Evolutionary conservation across 2,888 invertebrate genomes (phyloP), one percentile per base, ranked within the genome.

Genomic region (Melanostoma mellinum): DNA sequence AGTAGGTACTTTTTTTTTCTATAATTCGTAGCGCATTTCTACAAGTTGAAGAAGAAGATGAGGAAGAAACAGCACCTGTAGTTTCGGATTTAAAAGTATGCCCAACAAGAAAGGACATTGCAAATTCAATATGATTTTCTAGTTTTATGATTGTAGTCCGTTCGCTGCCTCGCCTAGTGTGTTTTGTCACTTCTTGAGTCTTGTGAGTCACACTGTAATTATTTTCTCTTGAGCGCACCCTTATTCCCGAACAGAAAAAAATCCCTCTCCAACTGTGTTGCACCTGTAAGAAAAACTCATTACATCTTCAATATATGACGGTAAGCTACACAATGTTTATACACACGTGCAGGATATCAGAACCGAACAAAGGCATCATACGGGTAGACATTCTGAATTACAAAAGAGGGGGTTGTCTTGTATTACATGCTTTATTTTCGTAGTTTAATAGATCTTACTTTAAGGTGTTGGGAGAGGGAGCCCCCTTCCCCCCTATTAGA

Each of bases 251-350:
- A 32, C 9, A 30, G 9, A 10, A 44, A 36, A 8, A 42, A 55
- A 65, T n/a, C 30, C 20, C 9, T 36, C 50, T n/a, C n/a, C 44
- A 3, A 53, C 61, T 76, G 46, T n/a, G 32, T 69, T 77, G 68
- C 61, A 73, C 82, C 77, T 77, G 69, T 53, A 75, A 53, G 53
- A 46, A 73, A 82, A 78, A 58, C 63, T 73, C 82, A 78, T 77
- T 78, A 58, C 68, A 58, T 60, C 63, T 63, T 77, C 68, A 77
- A 69, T 65, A 35, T 36, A 30, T 50, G 9, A 36, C 3, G 2
- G 1, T 38, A 40, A 33, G 44, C n/a, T 40, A 77, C 63, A 68
- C 46, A 46, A 56, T 65, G 58, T 74, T 52, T 73, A 82, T 53
- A 65, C 58, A 58, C 52, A 58, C 68, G 42, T 42, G 38, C 32